Base-by-base conservation (phyloP, 2,113 vertebrate genomes). In the Crotalus tigris region DNA sequence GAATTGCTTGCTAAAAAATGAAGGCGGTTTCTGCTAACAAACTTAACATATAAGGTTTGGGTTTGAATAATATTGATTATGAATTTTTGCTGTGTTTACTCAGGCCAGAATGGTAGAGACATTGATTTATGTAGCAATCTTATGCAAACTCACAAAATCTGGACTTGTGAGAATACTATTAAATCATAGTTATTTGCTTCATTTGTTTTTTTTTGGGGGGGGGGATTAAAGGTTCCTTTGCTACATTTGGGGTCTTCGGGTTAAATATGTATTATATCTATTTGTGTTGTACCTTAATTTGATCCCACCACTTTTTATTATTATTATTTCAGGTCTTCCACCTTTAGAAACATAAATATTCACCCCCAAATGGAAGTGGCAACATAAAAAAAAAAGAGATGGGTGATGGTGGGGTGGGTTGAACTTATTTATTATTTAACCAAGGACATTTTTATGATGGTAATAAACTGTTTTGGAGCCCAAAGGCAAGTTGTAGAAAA, bases 391-490 rank as follows among this genome's bases (percentile, higher is more conserved):
- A 46, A 58, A 3, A 59, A 12, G 13, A 85, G 92, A 86, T 93
- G 75, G 88, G 75, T 90, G 75, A 55, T 54, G 49, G 81, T 93
- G 81, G 81, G 24, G 1, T 5, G 44, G 33, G 0, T 87, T 93
- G 19, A 91, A 93, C 17, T 55, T 94, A 93, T 93, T 96, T 96
- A 93, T 95, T 95, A 91, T 93, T 96, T 95, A 95, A 19, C 49
- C 55, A 44, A 95, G 46, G 90, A 95, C 29, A 90, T 93, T 95
- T 97, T 95, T 95, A 96, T 91, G 91, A 53, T 87, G 17, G 59
- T 93, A 89, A 94, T 95, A 95, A 97, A 96, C 58, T 94, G 49
- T 51, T 95, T 95, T 94, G 94, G 87, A 95, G 91, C 92, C 53
- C 23, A 92, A 94, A 97, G 86, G 54, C 24, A 24, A 93, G 55